Base-by-base conservation (phyloP, 2,888 invertebrate species). In the Willowsia nigromaculata region DNA sequence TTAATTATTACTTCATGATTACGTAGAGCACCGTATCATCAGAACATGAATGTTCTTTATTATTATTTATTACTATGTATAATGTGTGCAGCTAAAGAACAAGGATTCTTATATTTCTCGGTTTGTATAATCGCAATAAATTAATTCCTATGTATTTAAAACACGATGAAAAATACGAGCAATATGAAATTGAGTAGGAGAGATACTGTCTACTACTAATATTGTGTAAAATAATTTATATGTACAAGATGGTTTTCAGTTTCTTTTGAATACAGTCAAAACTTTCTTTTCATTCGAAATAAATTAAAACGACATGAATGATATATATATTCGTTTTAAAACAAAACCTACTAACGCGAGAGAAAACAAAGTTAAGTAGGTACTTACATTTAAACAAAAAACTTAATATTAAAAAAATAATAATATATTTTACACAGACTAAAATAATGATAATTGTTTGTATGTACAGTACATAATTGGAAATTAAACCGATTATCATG, bases 261-360 rank as follows among this genome's bases (percentile, higher is more conserved):
- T 76, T 76, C n/a, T n/a, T 40, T 30, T 50, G 53, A 76, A 76
- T 76, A 76, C 76, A 76, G 76, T 76, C 76, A 76, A 50, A 27
- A 76, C 76, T 15, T 50, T 53, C 30, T 50, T 30, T 40, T 15
- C 13, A 25, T 27, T 11, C 4, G 13, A 74, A 47, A 47, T 27
- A 76, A 43, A 6, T n/a, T 30, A 47, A 22, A 65, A 65, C 65
- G 15, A 27, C 27, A 50, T 15, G n/a, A 6, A 18, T 25, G 18
- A 43, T 43, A 37, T 18, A 37, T 7, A 53, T 53, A 13, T 53
- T 53, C 5, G 22, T 6, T 7, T 56, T 22, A 53, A 71, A 71
- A 71, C 18, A 25, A 0, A 40, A 40, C 43, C 43, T 40, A 40
- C 40, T 71, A 2, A 62, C 30, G 33, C 27, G 15, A 3, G 11